Conservation (phyloP, 2,888 invertebrate species). For the Netelia virgata region DNA sequence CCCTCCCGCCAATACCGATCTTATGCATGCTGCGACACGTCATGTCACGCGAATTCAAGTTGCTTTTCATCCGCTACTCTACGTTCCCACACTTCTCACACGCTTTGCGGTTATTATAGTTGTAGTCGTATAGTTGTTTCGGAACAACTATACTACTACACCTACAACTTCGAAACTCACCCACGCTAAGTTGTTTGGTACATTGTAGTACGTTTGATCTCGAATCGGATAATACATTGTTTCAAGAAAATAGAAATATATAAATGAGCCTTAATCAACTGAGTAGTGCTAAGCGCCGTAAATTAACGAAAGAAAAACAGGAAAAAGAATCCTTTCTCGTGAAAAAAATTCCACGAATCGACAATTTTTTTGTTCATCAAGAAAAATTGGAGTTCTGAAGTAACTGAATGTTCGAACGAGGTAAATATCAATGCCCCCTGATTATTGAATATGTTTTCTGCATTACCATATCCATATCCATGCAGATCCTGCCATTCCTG, state of each 20-base stretch:
- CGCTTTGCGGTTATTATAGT: constrained; percentile 7
- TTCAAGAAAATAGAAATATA: background rate
- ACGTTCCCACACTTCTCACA: background rate
- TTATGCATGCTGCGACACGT: constrained; percentile 17
- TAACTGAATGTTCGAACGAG: constrained; percentile 23
- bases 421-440: constrained; percentile 24
- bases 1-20: background rate
- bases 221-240: constrained; percentile 9
- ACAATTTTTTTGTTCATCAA: constrained; percentile 36
- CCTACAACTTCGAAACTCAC: too few species aligned
- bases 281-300: constrained; percentile 47
- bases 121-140: constrained; percentile 19
- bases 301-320: constrained; percentile 41
- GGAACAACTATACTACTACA: too few species aligned
- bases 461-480: constrained; percentile 13
- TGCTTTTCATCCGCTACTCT: constrained; percentile 7
- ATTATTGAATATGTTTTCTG: constrained; percentile 15
- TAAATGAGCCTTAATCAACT: constrained; percentile 40
- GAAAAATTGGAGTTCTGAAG: constrained; percentile 30
- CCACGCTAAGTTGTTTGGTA: constrained; percentile 7
- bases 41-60: constrained; percentile 11
- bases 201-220: background rate
- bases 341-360: constrained; percentile 42
- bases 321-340: constrained; percentile 35
- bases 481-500: constrained; percentile 21